These are phyloP conservation scores for Gavia stellata DNA, from an alignment of 2,113 vertebrate species.

Conservation along the genomic window DNA sequence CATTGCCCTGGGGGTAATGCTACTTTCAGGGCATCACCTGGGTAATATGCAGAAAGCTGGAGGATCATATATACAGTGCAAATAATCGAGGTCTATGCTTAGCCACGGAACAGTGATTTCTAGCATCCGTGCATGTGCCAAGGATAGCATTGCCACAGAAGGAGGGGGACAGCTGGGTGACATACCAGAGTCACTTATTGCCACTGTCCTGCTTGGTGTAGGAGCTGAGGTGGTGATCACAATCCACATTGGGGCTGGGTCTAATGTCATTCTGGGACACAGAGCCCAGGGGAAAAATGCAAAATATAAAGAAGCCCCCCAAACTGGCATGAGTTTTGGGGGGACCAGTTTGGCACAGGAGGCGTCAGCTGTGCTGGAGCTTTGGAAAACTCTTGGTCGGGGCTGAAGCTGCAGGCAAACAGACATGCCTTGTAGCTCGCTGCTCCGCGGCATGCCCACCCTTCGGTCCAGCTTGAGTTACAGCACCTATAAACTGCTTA, in stretches of 20 bases:
- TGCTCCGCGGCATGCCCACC: rapidly evolving
- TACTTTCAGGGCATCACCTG: neutral
- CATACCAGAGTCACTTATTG: neutral
- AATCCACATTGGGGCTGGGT: neutral
- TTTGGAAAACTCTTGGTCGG: neutral
- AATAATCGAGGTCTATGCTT: neutral
- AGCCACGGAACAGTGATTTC: neutral
- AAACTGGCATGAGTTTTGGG: too few species aligned
- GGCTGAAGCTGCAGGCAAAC: neutral
- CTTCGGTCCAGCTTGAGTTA: neutral
- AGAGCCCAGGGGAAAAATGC: rapidly evolving
- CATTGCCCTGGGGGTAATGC: neutral
- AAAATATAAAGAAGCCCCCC: neutral
- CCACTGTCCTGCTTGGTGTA: neutral
- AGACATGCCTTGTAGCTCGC: neutral
- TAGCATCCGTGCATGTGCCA: rapidly evolving
- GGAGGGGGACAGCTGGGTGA: neutral
- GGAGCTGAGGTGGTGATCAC: neutral
- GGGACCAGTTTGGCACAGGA: neutral
- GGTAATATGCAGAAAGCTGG: neutral
- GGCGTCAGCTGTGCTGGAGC: neutral
- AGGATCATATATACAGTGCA: neutral
- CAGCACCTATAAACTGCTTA: neutral
- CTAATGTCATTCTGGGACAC: neutral
- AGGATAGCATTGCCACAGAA: rapidly evolving